Percentiles rank a stretch among this genome's conserved stretches.
phyloP scores from a whole-genome alignment of 2,888 invertebrate species.

The Cheilosia variabilis region DNA sequence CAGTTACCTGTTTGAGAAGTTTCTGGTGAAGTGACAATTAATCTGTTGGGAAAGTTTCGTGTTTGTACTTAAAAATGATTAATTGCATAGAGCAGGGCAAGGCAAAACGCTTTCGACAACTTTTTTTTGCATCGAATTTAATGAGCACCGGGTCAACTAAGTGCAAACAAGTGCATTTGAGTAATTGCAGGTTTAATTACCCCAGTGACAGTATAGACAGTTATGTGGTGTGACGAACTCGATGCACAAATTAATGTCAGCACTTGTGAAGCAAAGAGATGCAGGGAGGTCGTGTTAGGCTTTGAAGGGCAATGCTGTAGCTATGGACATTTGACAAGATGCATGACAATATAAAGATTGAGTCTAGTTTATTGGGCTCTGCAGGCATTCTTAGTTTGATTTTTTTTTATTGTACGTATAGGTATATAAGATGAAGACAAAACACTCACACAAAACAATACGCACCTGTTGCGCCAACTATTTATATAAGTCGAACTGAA shows the following conservation, averaged over 20 bases:
- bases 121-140: slow-evolving; percentile 29
- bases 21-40: slow-evolving; percentile 63
- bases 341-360: too few relatives aligned
- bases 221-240: slow-evolving; percentile 37
- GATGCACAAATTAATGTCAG: slow-evolving; percentile 24
- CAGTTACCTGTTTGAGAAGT: slow-evolving; percentile 48
- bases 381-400: too few relatives aligned
- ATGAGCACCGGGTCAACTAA: slow-evolving; percentile 35
- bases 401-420: too few relatives aligned
- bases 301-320: background rate
- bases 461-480: too few relatives aligned
- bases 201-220: background rate
- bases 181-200: slow-evolving; percentile 54
- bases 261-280: background rate
- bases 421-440: too few relatives aligned
- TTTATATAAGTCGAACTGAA: too few relatives aligned
- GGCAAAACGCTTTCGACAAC: slow-evolving; percentile 40
- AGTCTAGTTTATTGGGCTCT: too few relatives aligned
- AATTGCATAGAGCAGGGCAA: slow-evolving; percentile 42
- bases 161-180: slow-evolving; percentile 54
- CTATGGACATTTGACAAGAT: background rate
- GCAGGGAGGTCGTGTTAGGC: background rate
- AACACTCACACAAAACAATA: too few relatives aligned
- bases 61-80: slow-evolving; percentile 66
- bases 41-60: slow-evolving; percentile 63